These are phyloP conservation scores for Penaeus japonicus DNA, from an alignment of 1,140 invertebrate genomes.

Conservation along the genomic window DNA sequence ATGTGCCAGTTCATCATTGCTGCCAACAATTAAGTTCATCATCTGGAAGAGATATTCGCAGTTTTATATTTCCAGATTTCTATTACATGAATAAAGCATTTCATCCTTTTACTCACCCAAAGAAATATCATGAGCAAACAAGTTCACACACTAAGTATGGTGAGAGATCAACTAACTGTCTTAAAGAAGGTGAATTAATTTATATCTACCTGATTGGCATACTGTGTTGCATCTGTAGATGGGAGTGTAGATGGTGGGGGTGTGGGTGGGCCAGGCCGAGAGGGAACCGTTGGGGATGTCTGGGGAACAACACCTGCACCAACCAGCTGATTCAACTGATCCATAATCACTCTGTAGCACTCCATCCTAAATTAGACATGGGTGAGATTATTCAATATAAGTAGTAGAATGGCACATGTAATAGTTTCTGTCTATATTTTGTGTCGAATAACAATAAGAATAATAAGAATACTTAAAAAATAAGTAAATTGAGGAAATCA, in stretches of 20 bases:
- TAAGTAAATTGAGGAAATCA: too few relatives aligned
- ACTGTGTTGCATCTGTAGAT: constrained; percentile 62
- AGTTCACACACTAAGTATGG: neutral
- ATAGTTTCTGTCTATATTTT: too few relatives aligned
- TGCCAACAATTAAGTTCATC: constrained; percentile 65
- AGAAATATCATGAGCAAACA: neutral
- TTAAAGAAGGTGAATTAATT: neutral
- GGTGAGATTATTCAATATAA: neutral
- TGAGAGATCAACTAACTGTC: too few relatives aligned
- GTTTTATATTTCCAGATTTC: too few relatives aligned
- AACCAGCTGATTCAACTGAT: constrained; percentile 81
- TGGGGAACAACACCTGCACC: constrained; percentile 70
- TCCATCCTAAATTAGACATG: constrained; percentile 73
- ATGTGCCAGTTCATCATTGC: constrained; percentile 87
- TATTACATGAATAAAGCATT: too few relatives aligned
- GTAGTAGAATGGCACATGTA: too few relatives aligned
- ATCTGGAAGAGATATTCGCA: constrained; percentile 44
- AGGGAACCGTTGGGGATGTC: constrained; percentile 66
- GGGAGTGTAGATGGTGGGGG: constrained; percentile 64
- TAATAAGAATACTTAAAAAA: too few relatives aligned
- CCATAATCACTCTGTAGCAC: constrained; percentile 86
- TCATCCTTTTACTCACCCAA: too few relatives aligned
- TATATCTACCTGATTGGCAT: constrained; percentile 63
- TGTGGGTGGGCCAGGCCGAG: constrained; percentile 64
- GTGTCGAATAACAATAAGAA: too few relatives aligned